Evolutionary conservation across 2,888 invertebrate genomes (phyloP).

Genomic region (Pachliopta kotzebuea): DNA sequence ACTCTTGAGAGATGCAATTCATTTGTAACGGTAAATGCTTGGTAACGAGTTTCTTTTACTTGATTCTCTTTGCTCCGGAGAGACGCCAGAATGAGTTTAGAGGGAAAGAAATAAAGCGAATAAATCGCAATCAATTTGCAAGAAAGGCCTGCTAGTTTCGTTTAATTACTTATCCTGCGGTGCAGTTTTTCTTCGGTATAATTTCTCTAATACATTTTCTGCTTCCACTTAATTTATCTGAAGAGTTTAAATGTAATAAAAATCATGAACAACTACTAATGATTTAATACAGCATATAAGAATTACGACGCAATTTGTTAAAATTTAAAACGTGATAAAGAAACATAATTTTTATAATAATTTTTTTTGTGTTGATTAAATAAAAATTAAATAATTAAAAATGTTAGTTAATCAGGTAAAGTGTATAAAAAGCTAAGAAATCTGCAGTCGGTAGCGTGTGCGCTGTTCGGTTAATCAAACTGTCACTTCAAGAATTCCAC

Average conservation of each 20-base stretch:
- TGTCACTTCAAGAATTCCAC: constrained; percentile 79
- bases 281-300: not conserved
- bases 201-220: constrained; percentile 15
- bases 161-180: constrained; percentile 30
- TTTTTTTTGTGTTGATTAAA: not conserved
- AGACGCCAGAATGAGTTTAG: constrained; percentile 59
- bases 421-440: constrained; percentile 66
- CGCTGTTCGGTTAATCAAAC: constrained; percentile 79
- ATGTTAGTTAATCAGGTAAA: constrained; percentile 52
- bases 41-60: constrained; percentile 65
- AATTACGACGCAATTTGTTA: no score
- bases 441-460: constrained; percentile 69
- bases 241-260: not conserved
- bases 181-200: constrained; percentile 11
- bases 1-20: constrained; percentile 57
- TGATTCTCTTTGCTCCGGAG: constrained; percentile 50
- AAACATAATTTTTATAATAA: no score
- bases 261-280: not conserved
- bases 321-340: no score
- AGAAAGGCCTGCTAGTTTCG: constrained; percentile 32
- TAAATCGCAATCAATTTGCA: constrained; percentile 63
- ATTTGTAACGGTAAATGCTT: constrained; percentile 62
- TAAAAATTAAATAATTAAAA: not conserved
- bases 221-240: not conserved
- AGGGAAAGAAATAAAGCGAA: constrained; percentile 60